These are phyloP conservation scores for Apostichopus californicus DNA, from an alignment of 35 echinoderm and acorn worm genomes.

Conservation along the genomic window DNA sequence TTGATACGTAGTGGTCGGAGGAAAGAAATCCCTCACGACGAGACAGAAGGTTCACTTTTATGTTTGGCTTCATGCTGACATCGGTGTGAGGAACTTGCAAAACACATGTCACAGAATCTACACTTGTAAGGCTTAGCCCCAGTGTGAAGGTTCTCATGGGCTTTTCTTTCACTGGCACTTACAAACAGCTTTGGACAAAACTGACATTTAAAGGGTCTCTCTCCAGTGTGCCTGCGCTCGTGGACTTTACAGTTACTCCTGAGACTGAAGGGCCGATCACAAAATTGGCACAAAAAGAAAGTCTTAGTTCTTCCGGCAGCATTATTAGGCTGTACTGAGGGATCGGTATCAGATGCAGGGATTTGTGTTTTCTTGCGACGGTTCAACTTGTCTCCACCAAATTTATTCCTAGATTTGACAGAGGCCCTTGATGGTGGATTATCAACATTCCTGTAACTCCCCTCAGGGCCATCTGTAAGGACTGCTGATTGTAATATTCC, in stretches of 20 bases:
- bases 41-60: neutral
- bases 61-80: conserved; percentile 2
- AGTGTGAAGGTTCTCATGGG: conserved; percentile 16
- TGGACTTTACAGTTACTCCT: conserved; percentile 23
- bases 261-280: neutral
- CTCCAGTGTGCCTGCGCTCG: conserved; percentile 24
- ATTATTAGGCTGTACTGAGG: neutral
- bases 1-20: no score
- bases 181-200: conserved; percentile 28
- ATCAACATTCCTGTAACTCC: neutral
- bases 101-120: neutral
- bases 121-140: conserved; percentile 41
- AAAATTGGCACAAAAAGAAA: conserved; percentile 7
- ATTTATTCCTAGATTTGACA: conserved; percentile 5
- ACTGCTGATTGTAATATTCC: neutral
- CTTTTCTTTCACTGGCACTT: neutral
- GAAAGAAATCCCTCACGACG: no score
- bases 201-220: neutral
- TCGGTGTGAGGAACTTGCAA: neutral
- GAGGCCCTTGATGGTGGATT: neutral
- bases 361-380: neutral
- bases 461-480: neutral
- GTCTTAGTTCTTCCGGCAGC: neutral
- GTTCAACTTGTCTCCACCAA: neutral
- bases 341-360: neutral